Percentiles rank a stretch among this genome's conserved stretches.
phyloP scores from a whole-genome alignment of 37 sponge, comb jelly and placozoan species.

The Geodia barretti region DNA sequence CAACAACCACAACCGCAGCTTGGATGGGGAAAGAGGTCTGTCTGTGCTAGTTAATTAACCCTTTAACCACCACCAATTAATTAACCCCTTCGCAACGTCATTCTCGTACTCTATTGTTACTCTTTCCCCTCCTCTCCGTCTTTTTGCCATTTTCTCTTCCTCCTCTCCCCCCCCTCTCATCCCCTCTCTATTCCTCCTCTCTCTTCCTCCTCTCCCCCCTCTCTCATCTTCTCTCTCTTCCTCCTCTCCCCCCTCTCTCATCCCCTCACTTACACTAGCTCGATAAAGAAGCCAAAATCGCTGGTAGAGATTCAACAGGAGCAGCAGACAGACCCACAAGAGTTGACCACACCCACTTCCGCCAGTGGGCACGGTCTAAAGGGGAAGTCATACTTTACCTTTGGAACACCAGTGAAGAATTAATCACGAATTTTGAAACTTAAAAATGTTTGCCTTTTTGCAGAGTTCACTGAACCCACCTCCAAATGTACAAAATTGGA shows the following conservation, averaged over 20 bases:
- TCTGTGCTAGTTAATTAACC: too few relatives aligned
- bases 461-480: neutral
- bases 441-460: neutral
- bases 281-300: slow-evolving; percentile 39
- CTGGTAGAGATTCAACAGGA: slow-evolving; percentile 77
- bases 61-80: too few relatives aligned
- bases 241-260: slow-evolving; percentile 1
- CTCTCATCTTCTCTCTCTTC: neutral
- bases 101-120: neutral
- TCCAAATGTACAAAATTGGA: slow-evolving; percentile 28
- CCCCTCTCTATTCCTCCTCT: neutral
- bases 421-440: too few relatives aligned
- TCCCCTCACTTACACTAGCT: neutral
- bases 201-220: neutral
- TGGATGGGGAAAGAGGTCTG: neutral
- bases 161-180: neutral
- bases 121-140: neutral
- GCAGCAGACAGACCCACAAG: slow-evolving; percentile 41
- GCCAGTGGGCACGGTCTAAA: neutral
- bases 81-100: neutral
- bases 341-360: neutral
- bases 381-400: neutral
- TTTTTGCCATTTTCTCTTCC: neutral
- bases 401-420: neutral
- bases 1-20: neutral